Conservation (phyloP, 2,113 vertebrate genomes). For the Lucifuga dentata region DNA sequence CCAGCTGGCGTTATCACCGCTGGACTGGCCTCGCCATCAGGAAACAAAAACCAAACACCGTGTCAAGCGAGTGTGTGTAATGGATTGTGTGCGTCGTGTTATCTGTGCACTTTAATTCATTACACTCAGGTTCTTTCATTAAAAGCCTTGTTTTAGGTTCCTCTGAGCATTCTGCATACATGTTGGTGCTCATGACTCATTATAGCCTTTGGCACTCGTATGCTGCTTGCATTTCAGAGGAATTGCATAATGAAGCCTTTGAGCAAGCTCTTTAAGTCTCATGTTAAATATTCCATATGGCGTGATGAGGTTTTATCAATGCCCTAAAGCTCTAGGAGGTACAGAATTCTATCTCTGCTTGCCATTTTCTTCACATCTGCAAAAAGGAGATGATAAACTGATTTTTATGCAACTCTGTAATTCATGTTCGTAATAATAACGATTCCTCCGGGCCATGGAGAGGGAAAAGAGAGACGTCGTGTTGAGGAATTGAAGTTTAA, state of each 20-base stretch:
- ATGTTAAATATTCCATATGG: slow-evolving; percentile 29
- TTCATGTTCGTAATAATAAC: slow-evolving; percentile 16
- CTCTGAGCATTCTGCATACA: neutral
- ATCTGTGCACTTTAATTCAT: neutral
- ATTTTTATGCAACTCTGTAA: slow-evolving; percentile 3
- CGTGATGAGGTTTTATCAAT: slow-evolving; percentile 7
- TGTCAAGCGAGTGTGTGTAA: slow-evolving; percentile 4
- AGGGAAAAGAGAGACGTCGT: slow-evolving; percentile 16
- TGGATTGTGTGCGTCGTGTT: slow-evolving; percentile 3
- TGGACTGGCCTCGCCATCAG: slow-evolving; percentile 30
- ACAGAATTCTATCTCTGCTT: neutral
- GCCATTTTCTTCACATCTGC: slow-evolving; percentile 15
- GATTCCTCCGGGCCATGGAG: neutral
- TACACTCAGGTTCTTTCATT: too few species aligned
- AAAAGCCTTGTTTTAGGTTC: neutral
- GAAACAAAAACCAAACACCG: slow-evolving; percentile 47
- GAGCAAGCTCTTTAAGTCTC: slow-evolving; percentile 24
- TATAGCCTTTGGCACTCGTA: neutral
- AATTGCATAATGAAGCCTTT: slow-evolving; percentile 53
- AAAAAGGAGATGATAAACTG: slow-evolving; percentile 26
- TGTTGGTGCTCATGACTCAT: slow-evolving; percentile 12
- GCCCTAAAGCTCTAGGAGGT: slow-evolving; percentile 5
- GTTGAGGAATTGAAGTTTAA: neutral
- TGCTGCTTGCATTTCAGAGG: slow-evolving; percentile 7
- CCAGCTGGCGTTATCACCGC: slow-evolving; percentile 43